Evolutionary conservation across 2,888 invertebrate genomes (phyloP), one percentile per base, ranked within the genome.

Genomic region (Omphaloscelis lunosa): DNA sequence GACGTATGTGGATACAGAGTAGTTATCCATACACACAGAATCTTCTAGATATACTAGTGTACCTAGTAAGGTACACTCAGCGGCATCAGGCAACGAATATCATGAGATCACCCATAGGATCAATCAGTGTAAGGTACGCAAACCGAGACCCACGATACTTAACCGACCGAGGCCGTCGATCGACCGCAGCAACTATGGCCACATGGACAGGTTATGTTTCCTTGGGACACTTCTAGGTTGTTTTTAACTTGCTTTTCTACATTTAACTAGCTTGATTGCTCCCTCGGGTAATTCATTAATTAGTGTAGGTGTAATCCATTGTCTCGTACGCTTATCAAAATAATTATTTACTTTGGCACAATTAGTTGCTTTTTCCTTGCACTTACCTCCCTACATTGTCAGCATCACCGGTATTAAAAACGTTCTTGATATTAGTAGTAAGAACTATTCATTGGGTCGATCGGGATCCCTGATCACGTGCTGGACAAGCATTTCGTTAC

Each of bases 401-500:
- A 51, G 58, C 27, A 68, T 58, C 11, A 63, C 12, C 34, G 23
- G n/a, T 68, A 65, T 59, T 77, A 48, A 72, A 75, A 53, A 66
- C 59, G 11, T 53, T 41, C 73, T 63, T 59, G 29, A 53, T 27
- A 70, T 79, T 70, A 59, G 62, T 67, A 41, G 65, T 75, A 41
- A 39, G 41, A 77, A 70, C 62, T 73, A 73, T 81, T 73, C 67
- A 82, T 78, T 74, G 58, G 62, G 39, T 65, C 72, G 75, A 86
- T 88, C 72, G 68, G 76, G 79, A 81, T 87, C 77, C 80, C 86
- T 68, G 88, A 84, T 87, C 88, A 88, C 86, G 86, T 84, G 78
- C 84, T 81, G 75, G 76, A 66, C 67, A 67, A 81, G 82, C 80
- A 80, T 85, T 86, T 82, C 82, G 83, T 81, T 86, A 87, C 85